Evolutionary conservation across 2,888 invertebrate species (phyloP), one percentile per base, ranked within the genome.

Genomic region (Tenthredo amoena): DNA sequence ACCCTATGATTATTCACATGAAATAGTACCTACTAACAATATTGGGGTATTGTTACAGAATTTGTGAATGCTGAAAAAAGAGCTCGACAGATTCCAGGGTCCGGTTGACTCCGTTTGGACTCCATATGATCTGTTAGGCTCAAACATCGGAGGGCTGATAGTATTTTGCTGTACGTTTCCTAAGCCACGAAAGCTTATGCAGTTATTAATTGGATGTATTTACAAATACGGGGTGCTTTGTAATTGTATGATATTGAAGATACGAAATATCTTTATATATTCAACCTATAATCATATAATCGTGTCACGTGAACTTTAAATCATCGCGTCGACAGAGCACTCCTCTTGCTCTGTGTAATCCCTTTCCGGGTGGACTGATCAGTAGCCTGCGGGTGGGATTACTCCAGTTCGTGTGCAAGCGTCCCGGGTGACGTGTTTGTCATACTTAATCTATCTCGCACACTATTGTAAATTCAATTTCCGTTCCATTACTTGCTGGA

Each of bases 251-350:
- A 47, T 47, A 9, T 47, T 1, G 12, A 12, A 10, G 12, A 47
- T 47, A 12, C 2, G 9, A 12, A 47, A 47, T 47, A 47, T n/a
- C 55, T 7, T 55, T 7, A n/a, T n/a, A 55, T 50, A n/a, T 55
- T 55, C n/a, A 55, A 55, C n/a, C 1, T n/a, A 55, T 55, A 55
- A 55, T 55, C 7, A 2, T 55, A 55, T n/a, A 55, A 55, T 55
- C 55, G 55, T 55, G 55, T n/a, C 55, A 55, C 55, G 55, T 55
- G n/a, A 55, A n/a, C n/a, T 55, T 55, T 55, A 55, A 55, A 55
- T 55, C 55, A 55, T 55, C 55, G 55, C 55, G 55, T n/a, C 6
- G 55, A 55, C 55, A 55, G 55, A 55, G n/a, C 55, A 55, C 55
- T 55, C 55, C 55, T 55, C 55, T 55, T 1, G n/a, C 55, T 55